Evolutionary conservation across 2,113 vertebrate species (phyloP), one percentile per base, ranked within the genome.

Genomic region (Antennarius striatus): DNA sequence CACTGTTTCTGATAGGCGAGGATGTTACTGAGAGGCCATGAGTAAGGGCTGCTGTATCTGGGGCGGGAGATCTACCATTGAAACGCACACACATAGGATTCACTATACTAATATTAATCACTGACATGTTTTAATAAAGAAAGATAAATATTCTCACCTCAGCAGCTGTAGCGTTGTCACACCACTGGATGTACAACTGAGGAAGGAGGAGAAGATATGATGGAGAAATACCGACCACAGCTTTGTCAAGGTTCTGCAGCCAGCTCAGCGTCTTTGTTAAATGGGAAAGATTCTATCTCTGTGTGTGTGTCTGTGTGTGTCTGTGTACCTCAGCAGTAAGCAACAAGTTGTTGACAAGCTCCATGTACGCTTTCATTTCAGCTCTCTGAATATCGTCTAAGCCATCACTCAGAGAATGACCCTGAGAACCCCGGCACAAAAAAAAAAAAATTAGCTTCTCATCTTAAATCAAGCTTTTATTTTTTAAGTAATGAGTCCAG

Each of bases 301-400:
- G 29, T 46, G 40, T 52, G 28, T 58, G 17, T 47, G 14, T 29
- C 43, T 47, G 17, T 47, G 14, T 29, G 47, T 47, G 17, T 73
- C 36, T 77, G 68, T 49, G n/a, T 93, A 97, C 96, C 95, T 98
- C 96, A 64, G 96, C 96, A 85, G 96, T 98, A 63, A 98, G 91
- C 59, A 98, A 92, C 95, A 97, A 97, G 86, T 98, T 97, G 92
- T 98, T 98, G 85, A 93, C 91, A 71, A 93, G 78, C 84, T 93
- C 92, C 91, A 99, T 98, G 90, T 98, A 99, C 12, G 96, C 98
- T 90, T 99, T 98, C 96, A 99, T 98, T 89, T 99, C 96, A 68
- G 96, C 96, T 87, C 96, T 95, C 78, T 99, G 97, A 75, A 98
- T 93, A 70, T 98, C 95, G 84, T 98, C 95, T 84, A 98, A 84